Percentiles rank a stretch among this genome's conserved stretches.
phyloP scores from a whole-genome alignment of 2,113 vertebrate genomes.

The Pipa parva region DNA sequence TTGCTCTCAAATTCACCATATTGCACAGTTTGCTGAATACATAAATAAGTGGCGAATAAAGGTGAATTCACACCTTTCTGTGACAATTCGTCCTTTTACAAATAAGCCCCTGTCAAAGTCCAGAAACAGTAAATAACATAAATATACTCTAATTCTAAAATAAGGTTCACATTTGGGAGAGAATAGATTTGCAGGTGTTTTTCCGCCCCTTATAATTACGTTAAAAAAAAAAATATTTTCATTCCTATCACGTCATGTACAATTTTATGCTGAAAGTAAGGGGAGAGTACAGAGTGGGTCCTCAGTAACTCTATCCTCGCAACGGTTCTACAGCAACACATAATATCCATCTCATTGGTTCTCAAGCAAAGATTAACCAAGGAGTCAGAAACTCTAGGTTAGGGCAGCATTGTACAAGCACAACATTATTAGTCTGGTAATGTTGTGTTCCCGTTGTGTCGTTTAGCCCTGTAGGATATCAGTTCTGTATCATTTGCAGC shows the following conservation, averaged over 20 bases:
- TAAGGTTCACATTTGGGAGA: too few relatives aligned
- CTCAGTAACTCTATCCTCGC: background rate
- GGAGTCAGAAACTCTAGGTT: background rate
- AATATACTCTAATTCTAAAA: too few relatives aligned
- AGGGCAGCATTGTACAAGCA: background rate
- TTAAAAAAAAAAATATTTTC: background rate
- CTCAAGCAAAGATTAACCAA: background rate
- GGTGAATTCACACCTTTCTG: too few relatives aligned
- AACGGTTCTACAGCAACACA: background rate
- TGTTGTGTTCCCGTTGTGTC: background rate
- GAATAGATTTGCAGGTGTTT: too few relatives aligned
- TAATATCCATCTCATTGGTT: background rate
- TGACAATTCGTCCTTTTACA: too few relatives aligned
- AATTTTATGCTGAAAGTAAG: background rate
- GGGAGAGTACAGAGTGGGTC: background rate
- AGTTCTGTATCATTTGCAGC: conserved; percentile 20
- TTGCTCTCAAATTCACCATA: too few relatives aligned
- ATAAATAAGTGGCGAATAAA: too few relatives aligned
- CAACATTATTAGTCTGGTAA: background rate
- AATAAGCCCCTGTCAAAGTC: too few relatives aligned
- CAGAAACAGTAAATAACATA: too few relatives aligned
- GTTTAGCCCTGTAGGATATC: conserved; percentile 15
- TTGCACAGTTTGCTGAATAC: too few relatives aligned
- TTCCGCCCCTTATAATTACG: too few relatives aligned
- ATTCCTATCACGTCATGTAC: too few relatives aligned